phyloP scores from a whole-genome alignment of 2,888 invertebrate genomes.

The Diarsia dahlii region DNA sequence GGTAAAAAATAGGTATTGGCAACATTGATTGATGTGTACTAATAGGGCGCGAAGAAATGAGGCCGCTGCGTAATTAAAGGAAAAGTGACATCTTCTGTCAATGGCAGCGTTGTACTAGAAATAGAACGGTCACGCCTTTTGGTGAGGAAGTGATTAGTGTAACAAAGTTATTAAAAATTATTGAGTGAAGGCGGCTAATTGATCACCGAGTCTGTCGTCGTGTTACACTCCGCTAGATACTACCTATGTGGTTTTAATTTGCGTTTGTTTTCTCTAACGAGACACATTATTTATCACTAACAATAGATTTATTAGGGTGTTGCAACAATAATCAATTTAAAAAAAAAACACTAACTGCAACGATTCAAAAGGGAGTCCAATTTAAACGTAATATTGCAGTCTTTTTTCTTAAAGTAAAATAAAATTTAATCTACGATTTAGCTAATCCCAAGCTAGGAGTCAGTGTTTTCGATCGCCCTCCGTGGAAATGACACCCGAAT shows the following conservation, averaged over 20 bases:
- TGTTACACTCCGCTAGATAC: conserved; percentile 72
- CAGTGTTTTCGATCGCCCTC: conserved; percentile 71
- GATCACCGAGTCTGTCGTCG: conserved; percentile 79
- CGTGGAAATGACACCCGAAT: conserved; percentile 82
- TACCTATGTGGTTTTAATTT: conserved; percentile 66
- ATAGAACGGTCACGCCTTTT: conserved; percentile 89
- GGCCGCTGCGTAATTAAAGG: conserved; percentile 89
- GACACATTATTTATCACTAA: conserved; percentile 46
- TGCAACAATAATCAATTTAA: not conserved
- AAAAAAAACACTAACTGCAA: not conserved
- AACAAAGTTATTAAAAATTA: conserved; percentile 90
- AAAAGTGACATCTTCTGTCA: conserved; percentile 90
- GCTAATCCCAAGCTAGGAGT: conserved; percentile 71
- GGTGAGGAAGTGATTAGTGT: conserved; percentile 89
- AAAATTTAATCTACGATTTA: conserved; percentile 59
- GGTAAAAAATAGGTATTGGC: conserved; percentile 91
- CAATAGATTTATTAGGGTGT: conserved; percentile 11
- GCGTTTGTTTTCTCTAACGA: conserved; percentile 68
- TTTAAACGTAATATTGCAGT: not conserved
- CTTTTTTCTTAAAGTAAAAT: not conserved
- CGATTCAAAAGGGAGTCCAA: not conserved
- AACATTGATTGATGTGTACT: conserved; percentile 91
- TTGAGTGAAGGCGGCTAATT: conserved; percentile 89
- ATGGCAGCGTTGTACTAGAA: conserved; percentile 85
- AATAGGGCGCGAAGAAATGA: conserved; percentile 91